phyloP scores from a whole-genome alignment of 2,113 vertebrate species.

The Cairina moschata region DNA sequence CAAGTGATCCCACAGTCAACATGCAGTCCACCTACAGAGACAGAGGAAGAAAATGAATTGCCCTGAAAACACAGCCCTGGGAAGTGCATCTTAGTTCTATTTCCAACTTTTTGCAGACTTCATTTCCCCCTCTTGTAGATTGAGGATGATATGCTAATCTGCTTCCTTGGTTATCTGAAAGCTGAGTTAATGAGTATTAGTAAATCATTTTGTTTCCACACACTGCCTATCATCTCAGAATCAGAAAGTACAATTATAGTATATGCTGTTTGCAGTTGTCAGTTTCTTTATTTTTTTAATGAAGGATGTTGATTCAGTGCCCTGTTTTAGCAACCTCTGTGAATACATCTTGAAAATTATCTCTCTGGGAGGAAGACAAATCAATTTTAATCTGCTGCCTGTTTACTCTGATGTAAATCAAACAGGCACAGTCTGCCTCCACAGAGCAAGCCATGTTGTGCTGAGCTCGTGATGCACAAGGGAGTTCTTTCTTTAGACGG shows the following conservation, averaged over 20 bases:
- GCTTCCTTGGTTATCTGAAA: constrained; percentile 1
- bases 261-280: not conserved
- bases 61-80: not conserved
- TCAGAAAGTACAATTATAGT: constrained; percentile 2
- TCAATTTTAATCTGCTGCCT: constrained; percentile 53
- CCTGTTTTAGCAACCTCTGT: not conserved
- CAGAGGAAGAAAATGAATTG: not conserved
- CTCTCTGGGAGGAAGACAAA: constrained; percentile 7
- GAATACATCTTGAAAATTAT: constrained; percentile 13
- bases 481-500: constrained; percentile 20
- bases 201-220: constrained; percentile 17
- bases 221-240: constrained; percentile 3
- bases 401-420: constrained; percentile 33
- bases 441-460: not conserved
- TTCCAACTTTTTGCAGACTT: constrained; percentile 5
- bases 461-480: not conserved
- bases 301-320: constrained; percentile 13
- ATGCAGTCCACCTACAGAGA: not conserved
- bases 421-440: not conserved
- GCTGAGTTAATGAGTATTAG: constrained; percentile 4
- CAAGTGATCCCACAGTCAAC: not conserved
- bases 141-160: not conserved
- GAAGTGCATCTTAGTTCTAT: not conserved
- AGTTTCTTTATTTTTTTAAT: not conserved
- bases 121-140: not conserved